These are phyloP conservation scores for Mythimna lalbum DNA, from an alignment of 2,888 invertebrate species.

Conservation along the genomic window DNA sequence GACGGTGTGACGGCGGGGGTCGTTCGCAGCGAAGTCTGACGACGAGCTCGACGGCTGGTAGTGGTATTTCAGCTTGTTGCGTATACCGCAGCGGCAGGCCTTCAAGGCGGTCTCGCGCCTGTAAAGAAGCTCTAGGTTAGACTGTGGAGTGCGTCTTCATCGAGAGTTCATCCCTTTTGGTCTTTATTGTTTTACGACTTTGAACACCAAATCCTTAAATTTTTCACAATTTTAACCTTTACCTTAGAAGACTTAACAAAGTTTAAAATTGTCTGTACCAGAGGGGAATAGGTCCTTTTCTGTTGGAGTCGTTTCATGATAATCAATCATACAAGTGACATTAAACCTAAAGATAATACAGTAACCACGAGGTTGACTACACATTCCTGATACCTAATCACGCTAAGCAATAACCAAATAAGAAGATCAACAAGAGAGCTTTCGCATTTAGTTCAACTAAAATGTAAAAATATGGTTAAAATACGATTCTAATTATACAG, in stretches of 20 bases:
- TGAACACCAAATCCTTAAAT: not conserved
- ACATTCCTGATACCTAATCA: no score
- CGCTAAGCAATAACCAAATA: no score
- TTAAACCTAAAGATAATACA: no score
- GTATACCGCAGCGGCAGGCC: constrained; percentile 80
- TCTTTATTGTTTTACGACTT: not conserved
- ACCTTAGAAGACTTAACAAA: not conserved
- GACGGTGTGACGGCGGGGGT: constrained; percentile 13
- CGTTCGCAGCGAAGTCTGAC: constrained; percentile 70
- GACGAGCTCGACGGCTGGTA: constrained; percentile 82
- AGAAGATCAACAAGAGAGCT: no score
- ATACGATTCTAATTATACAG: no score
- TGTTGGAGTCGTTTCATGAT: no score
- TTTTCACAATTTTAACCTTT: no score
- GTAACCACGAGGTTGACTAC: no score
- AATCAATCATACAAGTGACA: no score
- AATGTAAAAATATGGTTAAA: no score
- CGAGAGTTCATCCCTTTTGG: not conserved
- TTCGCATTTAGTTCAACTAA: no score
- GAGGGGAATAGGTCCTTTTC: no score
- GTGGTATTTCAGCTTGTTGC: constrained; percentile 72
- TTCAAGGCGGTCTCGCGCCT: constrained; percentile 78
- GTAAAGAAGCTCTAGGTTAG: constrained; percentile 48
- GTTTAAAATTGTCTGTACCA: not conserved
- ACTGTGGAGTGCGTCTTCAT: not conserved